A percentile compares a stretch with the other conserved stretches of the same genome.
Conservation (phyloP, 2,113 vertebrate species). For the Pseudorhombus dupliciocellatus region DNA sequence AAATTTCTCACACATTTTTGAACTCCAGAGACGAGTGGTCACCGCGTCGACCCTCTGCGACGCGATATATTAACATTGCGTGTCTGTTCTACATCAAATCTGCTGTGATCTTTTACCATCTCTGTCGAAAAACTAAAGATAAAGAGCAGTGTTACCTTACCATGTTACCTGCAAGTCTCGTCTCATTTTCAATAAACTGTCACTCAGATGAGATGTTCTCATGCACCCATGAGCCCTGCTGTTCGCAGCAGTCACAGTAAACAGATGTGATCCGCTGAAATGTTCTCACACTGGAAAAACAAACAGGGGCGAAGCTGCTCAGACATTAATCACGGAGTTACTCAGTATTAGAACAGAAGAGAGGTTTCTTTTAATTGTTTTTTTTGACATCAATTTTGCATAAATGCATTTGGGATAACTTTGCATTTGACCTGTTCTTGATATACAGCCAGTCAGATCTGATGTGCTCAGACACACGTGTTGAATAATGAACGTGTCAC, state of each 20-base stretch:
- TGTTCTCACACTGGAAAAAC: neutral
- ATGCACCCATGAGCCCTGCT: neutral
- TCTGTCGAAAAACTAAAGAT: neutral
- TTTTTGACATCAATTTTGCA: neutral
- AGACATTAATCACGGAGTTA: conserved; percentile 5
- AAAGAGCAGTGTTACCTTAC: neutral
- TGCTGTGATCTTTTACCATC: neutral
- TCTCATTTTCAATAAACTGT: neutral
- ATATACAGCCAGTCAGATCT: neutral
- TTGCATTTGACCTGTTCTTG: neutral
- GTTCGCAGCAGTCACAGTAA: conserved; percentile 4
- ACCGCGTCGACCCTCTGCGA: too few relatives aligned
- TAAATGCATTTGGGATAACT: neutral
- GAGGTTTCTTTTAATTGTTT: neutral
- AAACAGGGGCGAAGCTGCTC: neutral
- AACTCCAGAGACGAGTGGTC: too few relatives aligned
- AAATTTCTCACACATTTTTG: neutral
- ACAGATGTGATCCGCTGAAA: neutral
- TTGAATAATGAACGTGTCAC: neutral
- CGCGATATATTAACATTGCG: neutral
- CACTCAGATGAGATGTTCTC: neutral
- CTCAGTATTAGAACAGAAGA: too few relatives aligned
- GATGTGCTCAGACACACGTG: neutral
- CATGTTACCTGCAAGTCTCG: neutral
- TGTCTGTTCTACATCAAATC: neutral